phyloP scores from a whole-genome alignment of 2,888 invertebrate genomes.

The Agriopis leucophaearia region DNA sequence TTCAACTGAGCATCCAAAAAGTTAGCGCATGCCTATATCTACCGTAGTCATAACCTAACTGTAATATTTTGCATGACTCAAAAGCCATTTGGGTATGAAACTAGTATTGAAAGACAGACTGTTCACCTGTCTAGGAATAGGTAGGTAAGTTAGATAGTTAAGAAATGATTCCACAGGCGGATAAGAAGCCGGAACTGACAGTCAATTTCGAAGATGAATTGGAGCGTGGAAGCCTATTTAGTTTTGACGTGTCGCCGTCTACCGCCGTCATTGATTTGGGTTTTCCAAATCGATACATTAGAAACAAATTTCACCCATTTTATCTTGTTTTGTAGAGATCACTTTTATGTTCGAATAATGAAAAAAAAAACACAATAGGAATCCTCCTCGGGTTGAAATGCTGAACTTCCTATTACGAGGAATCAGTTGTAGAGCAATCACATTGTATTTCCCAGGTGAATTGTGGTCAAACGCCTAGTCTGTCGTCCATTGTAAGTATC shows the following conservation, averaged over 20 bases:
- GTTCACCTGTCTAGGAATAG: background rate
- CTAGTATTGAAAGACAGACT: background rate
- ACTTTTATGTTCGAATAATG: too few relatives aligned
- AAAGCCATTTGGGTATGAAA: background rate
- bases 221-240: slow-evolving; percentile 25
- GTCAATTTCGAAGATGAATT: slow-evolving; percentile 15
- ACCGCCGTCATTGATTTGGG: slow-evolving; percentile 2
- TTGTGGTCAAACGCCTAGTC: too few relatives aligned
- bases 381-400: too few relatives aligned
- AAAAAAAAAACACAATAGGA: too few relatives aligned
- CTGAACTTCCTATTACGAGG: too few relatives aligned
- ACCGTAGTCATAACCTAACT: too few relatives aligned
- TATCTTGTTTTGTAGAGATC: too few relatives aligned
- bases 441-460: too few relatives aligned
- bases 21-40: too few relatives aligned
- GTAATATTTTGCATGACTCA: background rate
- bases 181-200: slow-evolving; percentile 22
- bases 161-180: slow-evolving; percentile 12
- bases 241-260: slow-evolving; percentile 6
- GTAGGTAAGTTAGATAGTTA: background rate
- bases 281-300: slow-evolving; percentile 10
- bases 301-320: background rate
- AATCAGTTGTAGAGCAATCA: too few relatives aligned
- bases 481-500: too few relatives aligned
- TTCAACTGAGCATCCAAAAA: too few relatives aligned